Evolutionary conservation across 2,888 invertebrate species (phyloP).

Genomic region (Anarsia innoxiella): DNA sequence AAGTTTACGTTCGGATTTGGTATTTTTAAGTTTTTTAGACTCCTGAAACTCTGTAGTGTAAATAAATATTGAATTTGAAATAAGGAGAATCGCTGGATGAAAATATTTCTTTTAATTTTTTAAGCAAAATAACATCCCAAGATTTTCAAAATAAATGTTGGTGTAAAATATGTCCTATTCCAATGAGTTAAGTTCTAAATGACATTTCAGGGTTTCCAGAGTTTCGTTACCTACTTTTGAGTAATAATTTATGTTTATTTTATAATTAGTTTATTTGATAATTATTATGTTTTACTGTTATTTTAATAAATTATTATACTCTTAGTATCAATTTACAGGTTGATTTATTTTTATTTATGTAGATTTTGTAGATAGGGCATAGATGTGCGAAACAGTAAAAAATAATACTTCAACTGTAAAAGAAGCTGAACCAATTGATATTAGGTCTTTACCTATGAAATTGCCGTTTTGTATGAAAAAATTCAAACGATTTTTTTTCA

Average conservation of each 20-base stretch:
- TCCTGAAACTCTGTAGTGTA: constrained; percentile 21
- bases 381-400: too few relatives aligned
- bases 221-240: constrained; percentile 41
- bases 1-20: constrained; percentile 17
- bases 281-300: constrained; percentile 37
- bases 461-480: too few relatives aligned
- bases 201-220: constrained; percentile 20
- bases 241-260: constrained; percentile 44
- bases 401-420: too few relatives aligned
- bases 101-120: neutral
- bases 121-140: neutral
- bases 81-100: neutral
- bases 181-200: constrained; percentile 7
- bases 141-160: constrained; percentile 4
- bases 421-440: too few relatives aligned
- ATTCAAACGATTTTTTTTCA: too few relatives aligned
- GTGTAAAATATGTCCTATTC: neutral
- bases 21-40: constrained; percentile 21
- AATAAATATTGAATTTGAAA: constrained; percentile 1
- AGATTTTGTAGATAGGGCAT: too few relatives aligned
- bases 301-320: constrained; percentile 48
- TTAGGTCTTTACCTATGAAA: too few relatives aligned
- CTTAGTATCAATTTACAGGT: constrained; percentile 13
- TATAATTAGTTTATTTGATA: constrained; percentile 38
- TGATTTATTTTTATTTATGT: constrained; percentile 6